Conservation (phyloP, 2,888 invertebrate genomes). For the Drosophila mettleri region DNA sequence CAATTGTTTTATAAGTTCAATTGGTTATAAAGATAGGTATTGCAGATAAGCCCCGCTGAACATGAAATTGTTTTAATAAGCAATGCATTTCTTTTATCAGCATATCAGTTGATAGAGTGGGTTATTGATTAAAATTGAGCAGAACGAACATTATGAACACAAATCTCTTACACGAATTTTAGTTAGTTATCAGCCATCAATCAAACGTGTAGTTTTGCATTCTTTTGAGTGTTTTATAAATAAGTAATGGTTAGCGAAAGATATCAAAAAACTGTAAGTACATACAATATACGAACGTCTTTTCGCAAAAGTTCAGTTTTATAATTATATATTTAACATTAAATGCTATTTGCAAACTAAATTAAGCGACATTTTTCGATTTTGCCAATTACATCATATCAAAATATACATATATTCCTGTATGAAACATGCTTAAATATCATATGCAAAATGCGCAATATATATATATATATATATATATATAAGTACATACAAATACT, state of each 20-base stretch:
- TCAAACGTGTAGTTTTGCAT: constrained; percentile 28
- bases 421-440: constrained; percentile 50
- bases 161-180: constrained; percentile 20
- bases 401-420: constrained; percentile 62
- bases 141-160: constrained; percentile 9
- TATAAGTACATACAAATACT: constrained; percentile 58
- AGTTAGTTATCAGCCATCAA: constrained; percentile 35
- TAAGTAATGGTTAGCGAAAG: constrained; percentile 42
- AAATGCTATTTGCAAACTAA: constrained; percentile 61
- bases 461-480: no score
- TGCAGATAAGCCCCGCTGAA: constrained; percentile 38
- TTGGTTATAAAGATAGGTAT: constrained; percentile 44
- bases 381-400: constrained; percentile 44
- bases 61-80: constrained; percentile 29
- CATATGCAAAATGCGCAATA: constrained; percentile 54
- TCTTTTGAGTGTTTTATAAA: background rate
- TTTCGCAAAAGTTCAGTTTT: constrained; percentile 19
- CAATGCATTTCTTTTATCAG: constrained; percentile 59
- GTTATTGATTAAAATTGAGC: no score
- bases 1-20: constrained; percentile 17
- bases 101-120: constrained; percentile 42
- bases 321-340: constrained; percentile 37
- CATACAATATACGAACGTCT: background rate
- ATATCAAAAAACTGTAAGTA: constrained; percentile 53
- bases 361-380: constrained; percentile 49